Base-by-base conservation (phyloP, 2,113 vertebrate species). In the Rhinolophus sinicus region DNA sequence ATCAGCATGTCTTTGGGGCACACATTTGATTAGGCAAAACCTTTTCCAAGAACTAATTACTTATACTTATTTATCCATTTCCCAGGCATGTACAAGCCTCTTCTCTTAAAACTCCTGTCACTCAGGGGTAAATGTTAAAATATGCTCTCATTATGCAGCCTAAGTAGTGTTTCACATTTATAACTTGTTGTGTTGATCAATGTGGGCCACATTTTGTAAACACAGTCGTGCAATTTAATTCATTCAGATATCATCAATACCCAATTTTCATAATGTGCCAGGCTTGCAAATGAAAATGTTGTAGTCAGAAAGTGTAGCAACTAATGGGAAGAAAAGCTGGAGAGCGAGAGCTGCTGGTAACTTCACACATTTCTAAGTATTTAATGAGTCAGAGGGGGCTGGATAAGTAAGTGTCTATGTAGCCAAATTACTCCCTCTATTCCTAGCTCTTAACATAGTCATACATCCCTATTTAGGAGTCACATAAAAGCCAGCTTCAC, bases 171-270 rank as follows among this genome's bases (percentile, higher is more conserved):
- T 97, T 89, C 14, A 3, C 44, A 65, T 94, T 87, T 89, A 50
- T 85, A 97, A 91, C 94, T 75, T 89, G 60, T 93, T 80, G 16
- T 78, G 18, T 78, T 65, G 97, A 97, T 97, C 4, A 2, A 96
- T 95, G 90, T 86, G 30, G 94, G 30, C 93, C 86, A 94, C 58
- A 58, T 76, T 96, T 82, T 64, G n/a, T 64, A 94, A 93, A 87
- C 67, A 93, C 88, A 95, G 78, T 85, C 76, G 58, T 67, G 82
- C n/a, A 83, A 28, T 97, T 95, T 93, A 91, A 94, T 94, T 94
- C 75, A 52, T 70, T 93, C 97, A 91, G 96, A 86, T 97, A 54
- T 87, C 69, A 96, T 95, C 91, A 96, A 95, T 86, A 80, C n/a
- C 40, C 86, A 28, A 94, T 93, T 93, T 96, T 97, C 73, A 80